Percentiles rank a stretch among this genome's conserved stretches.
phyloP scores from a whole-genome alignment of 1,140 invertebrate species.

The Sinonovacula constricta region DNA sequence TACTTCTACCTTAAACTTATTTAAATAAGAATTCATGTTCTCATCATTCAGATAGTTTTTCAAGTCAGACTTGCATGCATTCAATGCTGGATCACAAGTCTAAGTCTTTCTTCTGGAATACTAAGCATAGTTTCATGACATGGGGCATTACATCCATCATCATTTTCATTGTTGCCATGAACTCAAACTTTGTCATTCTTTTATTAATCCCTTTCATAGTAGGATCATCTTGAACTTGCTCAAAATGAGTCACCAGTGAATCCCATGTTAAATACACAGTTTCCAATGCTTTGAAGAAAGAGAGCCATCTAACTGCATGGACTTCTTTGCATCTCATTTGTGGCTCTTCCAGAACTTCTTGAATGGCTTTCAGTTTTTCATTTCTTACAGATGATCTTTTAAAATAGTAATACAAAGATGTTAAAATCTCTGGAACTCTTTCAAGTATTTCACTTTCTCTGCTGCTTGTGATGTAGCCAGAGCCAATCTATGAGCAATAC shows the following conservation, averaged over 20 bases:
- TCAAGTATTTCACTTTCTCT: neutral
- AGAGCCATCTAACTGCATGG: slow-evolving; percentile 54
- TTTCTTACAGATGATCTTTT: neutral
- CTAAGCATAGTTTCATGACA: neutral
- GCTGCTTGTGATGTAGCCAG: neutral
- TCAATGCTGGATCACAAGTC: neutral
- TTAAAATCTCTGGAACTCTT: neutral
- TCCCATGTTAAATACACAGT: slow-evolving; percentile 39
- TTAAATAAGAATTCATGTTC: neutral
- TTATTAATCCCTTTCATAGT: neutral
- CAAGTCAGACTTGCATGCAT: neutral
- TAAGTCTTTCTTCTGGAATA: neutral
- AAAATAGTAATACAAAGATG: neutral
- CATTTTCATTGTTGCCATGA: neutral
- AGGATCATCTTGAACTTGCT: neutral
- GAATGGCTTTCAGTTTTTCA: slow-evolving; percentile 12
- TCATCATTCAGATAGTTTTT: neutral
- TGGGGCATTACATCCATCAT: neutral
- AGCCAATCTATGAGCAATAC: slow-evolving; percentile 12
- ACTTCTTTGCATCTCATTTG: slow-evolving; percentile 42
- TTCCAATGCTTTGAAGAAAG: slow-evolving; percentile 47
- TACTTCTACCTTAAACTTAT: too few species aligned
- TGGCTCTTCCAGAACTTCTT: slow-evolving; percentile 35
- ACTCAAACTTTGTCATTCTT: neutral
- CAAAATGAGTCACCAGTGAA: slow-evolving; percentile 33